A percentile compares a stretch with the other conserved stretches of the same genome.
These are phyloP conservation scores for Caenorhabditis tropicalis DNA, from an alignment of 1,140 invertebrate genomes.

Conservation along the genomic window DNA sequence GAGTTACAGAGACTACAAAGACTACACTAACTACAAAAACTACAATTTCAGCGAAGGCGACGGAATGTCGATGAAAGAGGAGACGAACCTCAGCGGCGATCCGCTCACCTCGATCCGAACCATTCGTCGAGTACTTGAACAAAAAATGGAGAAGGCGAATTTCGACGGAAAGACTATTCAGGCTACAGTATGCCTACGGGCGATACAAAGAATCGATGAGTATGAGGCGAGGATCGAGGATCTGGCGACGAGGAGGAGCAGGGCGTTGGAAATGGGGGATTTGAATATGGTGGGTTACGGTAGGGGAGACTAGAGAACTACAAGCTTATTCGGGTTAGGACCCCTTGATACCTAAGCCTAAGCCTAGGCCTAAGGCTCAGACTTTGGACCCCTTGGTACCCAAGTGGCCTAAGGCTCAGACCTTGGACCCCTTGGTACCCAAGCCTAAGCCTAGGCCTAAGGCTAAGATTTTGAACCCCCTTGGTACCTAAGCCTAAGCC, in stretches of 20 bases:
- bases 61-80: constrained; percentile 36
- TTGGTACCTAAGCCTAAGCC: too few relatives aligned
- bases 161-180: constrained; percentile 49
- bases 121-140: constrained; percentile 4
- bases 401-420: too few relatives aligned
- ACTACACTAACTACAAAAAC: background rate
- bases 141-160: constrained; percentile 26
- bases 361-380: too few relatives aligned
- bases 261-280: constrained; percentile 12
- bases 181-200: constrained; percentile 53
- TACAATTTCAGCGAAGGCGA: constrained; percentile 8
- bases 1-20: background rate
- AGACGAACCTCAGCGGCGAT: constrained; percentile 46
- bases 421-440: too few relatives aligned
- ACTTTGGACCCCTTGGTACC: too few relatives aligned
- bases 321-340: too few relatives aligned
- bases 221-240: constrained; percentile 45
- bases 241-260: constrained; percentile 39
- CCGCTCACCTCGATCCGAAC: constrained; percentile 41
- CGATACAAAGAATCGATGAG: constrained; percentile 53
- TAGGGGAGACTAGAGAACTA: background rate
- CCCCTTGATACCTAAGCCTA: too few relatives aligned
- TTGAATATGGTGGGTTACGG: background rate
- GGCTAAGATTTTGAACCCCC: too few relatives aligned
- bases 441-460: too few relatives aligned